Percentiles rank a stretch among this genome's conserved stretches.
Evolutionary conservation across 2,888 invertebrate species (phyloP).

Genomic region (Agonopterix alstromeriana): DNA sequence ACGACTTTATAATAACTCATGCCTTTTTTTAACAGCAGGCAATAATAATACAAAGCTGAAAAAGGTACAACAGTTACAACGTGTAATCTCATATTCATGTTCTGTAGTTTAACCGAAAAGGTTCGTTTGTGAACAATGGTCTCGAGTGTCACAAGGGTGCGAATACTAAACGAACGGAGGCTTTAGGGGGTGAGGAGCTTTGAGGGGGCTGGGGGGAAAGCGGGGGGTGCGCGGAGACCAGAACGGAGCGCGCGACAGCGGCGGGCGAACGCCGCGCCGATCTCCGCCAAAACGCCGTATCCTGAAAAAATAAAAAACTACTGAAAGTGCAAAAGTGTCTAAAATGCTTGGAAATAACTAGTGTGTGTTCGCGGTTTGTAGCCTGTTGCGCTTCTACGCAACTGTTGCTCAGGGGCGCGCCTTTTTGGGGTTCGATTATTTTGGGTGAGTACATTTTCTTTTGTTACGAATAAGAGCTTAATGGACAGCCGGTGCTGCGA

Average conservation of each 20-base stretch:
- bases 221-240: slow-evolving; percentile 35
- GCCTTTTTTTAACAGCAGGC: too few relatives aligned
- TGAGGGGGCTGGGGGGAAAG: slow-evolving; percentile 24
- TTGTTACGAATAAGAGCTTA: slow-evolving; percentile 26
- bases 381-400: slow-evolving; percentile 44
- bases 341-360: slow-evolving; percentile 42
- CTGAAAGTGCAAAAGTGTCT: slow-evolving; percentile 43
- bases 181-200: slow-evolving; percentile 20
- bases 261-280: slow-evolving; percentile 61
- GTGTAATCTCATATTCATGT: slow-evolving; percentile 8
- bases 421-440: slow-evolving; percentile 37
- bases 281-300: slow-evolving; percentile 27
- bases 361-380: slow-evolving; percentile 27
- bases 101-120: slow-evolving; percentile 30
- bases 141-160: slow-evolving; percentile 74
- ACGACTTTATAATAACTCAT: too few relatives aligned
- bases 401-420: slow-evolving; percentile 26
- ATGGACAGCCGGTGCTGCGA: slow-evolving; percentile 6
- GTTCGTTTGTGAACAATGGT: slow-evolving; percentile 64
- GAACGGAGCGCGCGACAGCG: slow-evolving; percentile 59
- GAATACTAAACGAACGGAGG: slow-evolving; percentile 67
- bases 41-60: too few relatives aligned
- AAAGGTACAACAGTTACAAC: too few relatives aligned
- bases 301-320: slow-evolving; percentile 25
- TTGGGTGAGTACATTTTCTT: slow-evolving; percentile 48